phyloP scores from a whole-genome alignment of 2,797 vertebrate genomes.

The Microctenopoma stevenorrisi region DNA sequence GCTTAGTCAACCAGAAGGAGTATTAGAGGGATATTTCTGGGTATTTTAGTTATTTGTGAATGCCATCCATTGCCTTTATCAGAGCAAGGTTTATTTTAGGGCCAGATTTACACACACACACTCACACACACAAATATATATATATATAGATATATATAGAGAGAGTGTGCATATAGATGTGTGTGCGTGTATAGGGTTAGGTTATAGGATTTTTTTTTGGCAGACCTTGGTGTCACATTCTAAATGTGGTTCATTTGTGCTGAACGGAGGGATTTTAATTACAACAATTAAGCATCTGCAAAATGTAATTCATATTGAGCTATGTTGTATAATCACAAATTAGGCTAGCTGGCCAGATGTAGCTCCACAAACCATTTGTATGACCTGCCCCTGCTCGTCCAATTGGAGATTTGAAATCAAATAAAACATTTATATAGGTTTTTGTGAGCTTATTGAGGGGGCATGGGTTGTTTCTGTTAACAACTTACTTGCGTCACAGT shows the following conservation, averaged over 20 bases:
- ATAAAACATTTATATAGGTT: slow-evolving; percentile 4
- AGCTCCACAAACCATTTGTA: slow-evolving; percentile 15
- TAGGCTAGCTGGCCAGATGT: slow-evolving; percentile 17
- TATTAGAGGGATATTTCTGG: slow-evolving; percentile 15
- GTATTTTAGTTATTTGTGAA: slow-evolving; percentile 19
- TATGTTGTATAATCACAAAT: slow-evolving; percentile 34
- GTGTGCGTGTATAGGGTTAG: too few species aligned
- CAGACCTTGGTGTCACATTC: slow-evolving; percentile 7
- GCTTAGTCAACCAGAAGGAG: slow-evolving; percentile 8
- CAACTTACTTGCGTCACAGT: slow-evolving; percentile 16
- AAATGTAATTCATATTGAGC: slow-evolving; percentile 34
- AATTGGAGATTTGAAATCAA: slow-evolving; percentile 24
- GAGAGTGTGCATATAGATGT: too few species aligned
- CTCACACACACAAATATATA: too few species aligned
- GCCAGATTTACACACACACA: background rate
- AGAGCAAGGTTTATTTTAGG: slow-evolving; percentile 16
- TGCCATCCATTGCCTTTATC: slow-evolving; percentile 8
- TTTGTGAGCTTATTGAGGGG: background rate
- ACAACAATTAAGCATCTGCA: slow-evolving; percentile 7
- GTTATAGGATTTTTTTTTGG: slow-evolving; percentile 4
- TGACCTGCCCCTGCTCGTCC: slow-evolving; percentile 15
- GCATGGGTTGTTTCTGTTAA: slow-evolving; percentile 19
- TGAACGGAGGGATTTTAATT: slow-evolving; percentile 27
- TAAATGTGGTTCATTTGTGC: slow-evolving; percentile 26
- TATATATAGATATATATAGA: too few species aligned